Conservation (phyloP, 1,140 invertebrate genomes). For the Hyphantria cunea region DNA sequence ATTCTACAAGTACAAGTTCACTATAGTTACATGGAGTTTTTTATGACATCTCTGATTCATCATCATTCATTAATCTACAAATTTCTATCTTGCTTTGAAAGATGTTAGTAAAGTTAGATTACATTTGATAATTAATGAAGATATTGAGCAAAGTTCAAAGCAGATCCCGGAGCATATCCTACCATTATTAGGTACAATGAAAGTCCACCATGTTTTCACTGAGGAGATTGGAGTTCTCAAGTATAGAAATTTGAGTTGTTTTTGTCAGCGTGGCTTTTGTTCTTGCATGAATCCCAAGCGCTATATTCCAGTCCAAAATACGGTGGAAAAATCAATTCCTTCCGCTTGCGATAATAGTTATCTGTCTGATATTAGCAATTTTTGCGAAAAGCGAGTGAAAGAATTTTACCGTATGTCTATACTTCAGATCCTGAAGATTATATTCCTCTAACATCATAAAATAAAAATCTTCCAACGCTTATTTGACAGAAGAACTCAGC, state of each 20-base stretch:
- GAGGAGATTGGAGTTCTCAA: constrained; percentile 1
- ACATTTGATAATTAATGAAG: constrained; percentile 16
- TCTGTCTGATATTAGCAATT: too few species aligned
- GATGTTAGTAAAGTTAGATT: constrained; percentile 21
- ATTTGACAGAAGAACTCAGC: too few species aligned
- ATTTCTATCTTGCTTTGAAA: constrained; percentile 26
- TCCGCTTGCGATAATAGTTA: too few species aligned
- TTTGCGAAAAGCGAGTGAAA: too few species aligned
- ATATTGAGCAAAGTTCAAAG: constrained; percentile 4
- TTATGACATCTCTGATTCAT: too few species aligned
- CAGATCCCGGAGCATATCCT: constrained; percentile 4
- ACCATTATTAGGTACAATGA: constrained; percentile 24
- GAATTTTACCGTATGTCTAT: too few species aligned
- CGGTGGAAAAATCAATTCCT: constrained; percentile 1
- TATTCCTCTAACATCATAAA: too few species aligned
- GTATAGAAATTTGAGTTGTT: constrained; percentile 31
- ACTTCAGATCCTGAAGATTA: too few species aligned
- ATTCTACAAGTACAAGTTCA: constrained; percentile 19
- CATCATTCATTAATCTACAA: too few species aligned
- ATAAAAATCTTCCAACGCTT: too few species aligned
- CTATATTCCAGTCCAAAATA: constrained; percentile 7
- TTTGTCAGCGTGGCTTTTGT: constrained; percentile 24
- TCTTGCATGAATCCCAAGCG: constrained; percentile 22
- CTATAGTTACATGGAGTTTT: constrained; percentile 28
- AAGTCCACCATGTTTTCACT: constrained; percentile 32